Conservation (phyloP, 2,888 invertebrate species). For the Pheosia gnoma region DNA sequence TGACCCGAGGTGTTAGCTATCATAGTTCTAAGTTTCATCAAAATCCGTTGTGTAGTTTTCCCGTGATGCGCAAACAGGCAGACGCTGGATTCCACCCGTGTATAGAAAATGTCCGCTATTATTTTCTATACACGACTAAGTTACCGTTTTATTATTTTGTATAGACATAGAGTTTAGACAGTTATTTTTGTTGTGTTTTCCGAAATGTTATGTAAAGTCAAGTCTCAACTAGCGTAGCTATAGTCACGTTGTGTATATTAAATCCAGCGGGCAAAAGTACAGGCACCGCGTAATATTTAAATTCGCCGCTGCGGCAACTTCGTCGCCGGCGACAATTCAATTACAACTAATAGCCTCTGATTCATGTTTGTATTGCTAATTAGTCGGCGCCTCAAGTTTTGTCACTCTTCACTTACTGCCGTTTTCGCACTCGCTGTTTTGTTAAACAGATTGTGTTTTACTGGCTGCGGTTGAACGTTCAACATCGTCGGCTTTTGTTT, state of each 20-base stretch:
- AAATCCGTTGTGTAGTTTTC: too few relatives aligned
- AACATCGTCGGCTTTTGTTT: constrained; percentile 62
- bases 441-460: constrained; percentile 74
- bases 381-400: constrained; percentile 82
- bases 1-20: too few relatives aligned
- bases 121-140: too few relatives aligned
- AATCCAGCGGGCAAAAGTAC: constrained; percentile 56
- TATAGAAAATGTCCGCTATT: too few relatives aligned
- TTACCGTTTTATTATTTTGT: too few relatives aligned
- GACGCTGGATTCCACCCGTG: too few relatives aligned
- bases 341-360: constrained; percentile 84
- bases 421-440: constrained; percentile 63
- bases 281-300: constrained; percentile 78
- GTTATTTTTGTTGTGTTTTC: too few relatives aligned
- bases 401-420: constrained; percentile 78
- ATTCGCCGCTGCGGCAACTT: constrained; percentile 76
- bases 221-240: constrained; percentile 27
- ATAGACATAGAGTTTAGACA: too few relatives aligned
- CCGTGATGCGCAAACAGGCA: too few relatives aligned
- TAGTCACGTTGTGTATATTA: constrained; percentile 50
- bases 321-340: constrained; percentile 80
- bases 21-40: too few relatives aligned
- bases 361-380: constrained; percentile 84
- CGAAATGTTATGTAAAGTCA: neutral
- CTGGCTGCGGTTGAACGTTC: constrained; percentile 59